These are phyloP conservation scores for Agapornis canus DNA, from an alignment of 2,797 vertebrate species.

Conservation along the genomic window DNA sequence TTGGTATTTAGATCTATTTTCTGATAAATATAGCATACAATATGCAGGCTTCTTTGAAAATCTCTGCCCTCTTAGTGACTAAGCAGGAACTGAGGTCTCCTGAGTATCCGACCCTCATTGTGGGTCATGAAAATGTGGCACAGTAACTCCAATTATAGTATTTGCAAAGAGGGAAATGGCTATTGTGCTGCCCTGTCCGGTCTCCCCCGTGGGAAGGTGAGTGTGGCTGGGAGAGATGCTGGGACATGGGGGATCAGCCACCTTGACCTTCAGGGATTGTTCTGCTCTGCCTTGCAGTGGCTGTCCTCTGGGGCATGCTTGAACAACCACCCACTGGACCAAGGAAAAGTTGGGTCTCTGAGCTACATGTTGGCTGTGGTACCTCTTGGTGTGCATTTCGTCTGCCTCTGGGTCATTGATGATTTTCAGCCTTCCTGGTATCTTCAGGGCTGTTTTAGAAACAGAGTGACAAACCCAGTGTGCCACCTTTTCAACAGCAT, in stretches of 20 bases:
- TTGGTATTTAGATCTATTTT: not conserved
- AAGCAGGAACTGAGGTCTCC: conserved; percentile 26
- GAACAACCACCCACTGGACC: not conserved
- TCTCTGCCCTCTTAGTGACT: not conserved
- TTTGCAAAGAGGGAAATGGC: conserved; percentile 48
- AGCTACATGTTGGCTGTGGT: accelerated
- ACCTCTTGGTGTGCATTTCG: accelerated
- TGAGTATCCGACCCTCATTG: conserved; percentile 12
- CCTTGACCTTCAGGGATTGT: not conserved
- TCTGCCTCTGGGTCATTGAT: not conserved
- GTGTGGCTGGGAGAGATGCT: not conserved
- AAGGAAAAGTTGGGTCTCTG: not conserved
- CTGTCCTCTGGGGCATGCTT: not conserved
- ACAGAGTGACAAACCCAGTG: not conserved
- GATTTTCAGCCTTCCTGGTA: not conserved
- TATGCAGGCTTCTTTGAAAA: not conserved
- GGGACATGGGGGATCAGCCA: accelerated
- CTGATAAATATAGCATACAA: conserved; percentile 6
- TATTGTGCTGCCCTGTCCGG: conserved; percentile 50
- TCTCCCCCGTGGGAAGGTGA: not conserved
- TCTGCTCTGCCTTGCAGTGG: not conserved
- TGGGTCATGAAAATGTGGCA: not conserved
- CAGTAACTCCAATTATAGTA: not conserved
- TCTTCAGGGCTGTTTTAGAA: not conserved
- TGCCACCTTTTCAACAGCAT: not conserved